Evolutionary conservation across 2,113 vertebrate genomes (phyloP), one percentile per base, ranked within the genome.

Genomic region (Tachysurus vachellii): DNA sequence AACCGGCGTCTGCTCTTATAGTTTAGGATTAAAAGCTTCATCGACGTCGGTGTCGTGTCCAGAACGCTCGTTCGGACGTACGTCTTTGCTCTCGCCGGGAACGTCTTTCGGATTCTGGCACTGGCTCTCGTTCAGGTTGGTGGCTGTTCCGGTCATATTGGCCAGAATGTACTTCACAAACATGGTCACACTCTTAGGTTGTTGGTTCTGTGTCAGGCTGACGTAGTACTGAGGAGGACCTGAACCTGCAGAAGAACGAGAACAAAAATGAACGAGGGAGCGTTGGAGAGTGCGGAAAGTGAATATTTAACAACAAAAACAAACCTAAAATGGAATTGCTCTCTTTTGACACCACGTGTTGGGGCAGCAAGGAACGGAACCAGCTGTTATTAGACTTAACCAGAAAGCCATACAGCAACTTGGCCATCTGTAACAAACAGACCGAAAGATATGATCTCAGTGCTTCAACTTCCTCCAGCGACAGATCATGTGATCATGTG

Each of bases 381-480:
- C 97, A 99, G 57, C 96, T 96, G 86, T 99, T 99, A 92, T 99
- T 99, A 66, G 96, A 94, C 90, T 90, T 93, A 11, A 98, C 88
- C 16, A 99, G 91, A 91, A 99, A 99, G 0, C 97, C 95, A 1
- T 97, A 99, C 0, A 99, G 94, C 94, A 99, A 90, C 64, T 93
- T 95, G 0, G 96, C 91, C 14, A 99, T 96, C 98, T 99, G 93
- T 85, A 16, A 68, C 12, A 85, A 3, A 53, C 3, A 56, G 21
- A 84, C 44, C 3, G 47, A 80, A 36, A 82, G 21, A 56, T 1
- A 28, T 64, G 47, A 59, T 47, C 11, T 71, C 62, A 77, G 31
- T 53, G n/a, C 28, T 21, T 53, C 17, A 44, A 85, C 59, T 86
- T 54, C 59, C 21, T 42, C 84, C 61, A 31, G 42, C 42, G 54